Conservation (phyloP, 2,797 vertebrate species). For the Chrysocyon brachyurus region DNA sequence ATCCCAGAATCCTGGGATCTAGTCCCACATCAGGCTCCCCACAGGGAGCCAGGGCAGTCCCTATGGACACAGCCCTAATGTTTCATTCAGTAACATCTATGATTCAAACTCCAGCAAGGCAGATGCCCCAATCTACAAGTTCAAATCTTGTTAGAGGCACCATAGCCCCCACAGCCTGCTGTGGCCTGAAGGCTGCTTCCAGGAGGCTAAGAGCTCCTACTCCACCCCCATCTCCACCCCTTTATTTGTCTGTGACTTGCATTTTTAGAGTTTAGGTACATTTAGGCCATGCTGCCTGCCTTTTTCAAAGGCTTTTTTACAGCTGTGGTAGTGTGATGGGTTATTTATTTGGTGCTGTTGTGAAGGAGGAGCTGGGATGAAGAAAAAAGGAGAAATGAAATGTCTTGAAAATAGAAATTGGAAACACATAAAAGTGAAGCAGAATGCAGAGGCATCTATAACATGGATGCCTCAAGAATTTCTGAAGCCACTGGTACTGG, state of each 20-base stretch:
- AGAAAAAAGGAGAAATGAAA: background rate
- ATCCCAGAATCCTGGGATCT: no score
- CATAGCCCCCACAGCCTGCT: background rate
- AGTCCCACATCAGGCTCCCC: no score
- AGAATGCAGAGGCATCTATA: background rate
- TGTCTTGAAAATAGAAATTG: conserved; percentile 62
- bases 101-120: conserved; percentile 68
- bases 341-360: conserved; percentile 43
- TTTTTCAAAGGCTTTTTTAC: conserved; percentile 50
- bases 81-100: conserved; percentile 74
- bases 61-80: background rate
- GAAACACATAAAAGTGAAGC: conserved; percentile 53
- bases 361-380: conserved; percentile 11
- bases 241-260: background rate
- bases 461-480: background rate
- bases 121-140: background rate
- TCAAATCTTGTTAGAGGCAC: background rate
- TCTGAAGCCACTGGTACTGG: background rate
- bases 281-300: background rate
- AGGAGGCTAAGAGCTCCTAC: background rate
- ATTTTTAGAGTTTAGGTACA: conserved; percentile 68
- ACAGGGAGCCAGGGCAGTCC: background rate
- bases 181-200: background rate
- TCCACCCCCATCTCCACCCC: background rate
- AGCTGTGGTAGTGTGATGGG: background rate